phyloP scores from a whole-genome alignment of 1,140 invertebrate species.

The Pogonognathellus flavescens region DNA sequence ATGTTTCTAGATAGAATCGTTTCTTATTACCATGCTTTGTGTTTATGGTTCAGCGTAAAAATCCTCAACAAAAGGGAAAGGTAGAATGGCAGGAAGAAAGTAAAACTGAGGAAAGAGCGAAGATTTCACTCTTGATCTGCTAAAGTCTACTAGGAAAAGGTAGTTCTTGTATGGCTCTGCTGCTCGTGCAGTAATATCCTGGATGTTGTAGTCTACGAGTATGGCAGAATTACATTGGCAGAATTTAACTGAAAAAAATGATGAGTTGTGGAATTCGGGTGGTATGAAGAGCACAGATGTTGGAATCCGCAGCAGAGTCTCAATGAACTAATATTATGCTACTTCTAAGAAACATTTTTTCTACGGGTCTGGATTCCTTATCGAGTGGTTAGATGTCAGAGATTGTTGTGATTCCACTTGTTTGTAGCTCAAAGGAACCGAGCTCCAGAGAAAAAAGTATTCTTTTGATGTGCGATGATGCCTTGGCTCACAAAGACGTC shows the following conservation, averaged over 20 bases:
- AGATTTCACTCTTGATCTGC: slow-evolving; percentile 32
- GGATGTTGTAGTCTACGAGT: background rate
- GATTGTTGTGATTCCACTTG: slow-evolving; percentile 62
- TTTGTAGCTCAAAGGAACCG: slow-evolving; percentile 29
- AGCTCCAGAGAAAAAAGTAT: slow-evolving; percentile 53
- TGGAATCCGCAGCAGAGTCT: slow-evolving; percentile 35
- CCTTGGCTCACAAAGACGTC: slow-evolving; percentile 11
- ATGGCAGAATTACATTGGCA: background rate
- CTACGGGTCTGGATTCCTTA: slow-evolving; percentile 52
- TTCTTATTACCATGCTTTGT: no score
- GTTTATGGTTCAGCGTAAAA: background rate
- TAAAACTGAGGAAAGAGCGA: background rate
- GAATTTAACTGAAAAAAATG: background rate
- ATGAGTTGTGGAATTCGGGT: slow-evolving; percentile 21
- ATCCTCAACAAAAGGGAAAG: slow-evolving; percentile 5
- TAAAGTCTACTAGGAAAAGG: background rate
- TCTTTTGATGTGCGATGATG: slow-evolving; percentile 56
- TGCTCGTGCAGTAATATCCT: background rate
- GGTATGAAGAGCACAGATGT: slow-evolving; percentile 29
- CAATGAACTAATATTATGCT: slow-evolving; percentile 47
- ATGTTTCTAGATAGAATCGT: no score
- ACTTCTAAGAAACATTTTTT: slow-evolving; percentile 43
- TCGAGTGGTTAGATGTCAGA: slow-evolving; percentile 63
- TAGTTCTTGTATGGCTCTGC: background rate
- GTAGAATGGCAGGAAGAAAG: slow-evolving; percentile 9